Evolutionary conservation across 2,113 vertebrate species (phyloP).

Genomic region (Microcebus murinus): DNA sequence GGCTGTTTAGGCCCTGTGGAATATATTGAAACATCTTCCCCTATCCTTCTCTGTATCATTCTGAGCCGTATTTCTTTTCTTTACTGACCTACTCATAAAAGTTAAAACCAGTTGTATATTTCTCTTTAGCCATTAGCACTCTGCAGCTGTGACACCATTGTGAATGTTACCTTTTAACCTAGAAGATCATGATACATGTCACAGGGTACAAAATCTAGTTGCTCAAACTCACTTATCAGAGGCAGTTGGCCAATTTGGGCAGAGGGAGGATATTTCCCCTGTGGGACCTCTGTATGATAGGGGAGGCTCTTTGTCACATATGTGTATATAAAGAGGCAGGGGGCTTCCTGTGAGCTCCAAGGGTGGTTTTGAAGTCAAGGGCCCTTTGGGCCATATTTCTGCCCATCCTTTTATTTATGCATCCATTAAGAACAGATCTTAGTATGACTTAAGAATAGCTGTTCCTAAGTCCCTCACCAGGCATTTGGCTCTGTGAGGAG

Average conservation of each 20-base stretch:
- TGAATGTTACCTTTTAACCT: slow-evolving; percentile 41
- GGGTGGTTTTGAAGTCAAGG: not conserved
- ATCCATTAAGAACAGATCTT: slow-evolving; percentile 30
- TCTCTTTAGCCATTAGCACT: slow-evolving; percentile 36
- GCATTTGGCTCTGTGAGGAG: not conserved
- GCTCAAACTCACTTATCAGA: not conserved
- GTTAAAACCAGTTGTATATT: not conserved
- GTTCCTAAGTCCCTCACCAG: not conserved
- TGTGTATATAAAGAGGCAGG: not conserved
- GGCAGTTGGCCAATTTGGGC: not conserved
- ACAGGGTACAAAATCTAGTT: slow-evolving; percentile 32
- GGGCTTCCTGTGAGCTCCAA: slow-evolving; percentile 22
- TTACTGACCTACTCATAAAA: not conserved
- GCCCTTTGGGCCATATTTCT: slow-evolving; percentile 41
- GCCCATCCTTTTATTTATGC: not conserved
- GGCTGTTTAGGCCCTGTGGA: not conserved
- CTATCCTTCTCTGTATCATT: slow-evolving; percentile 32
- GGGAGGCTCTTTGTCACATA: not conserved
- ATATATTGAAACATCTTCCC: not conserved
- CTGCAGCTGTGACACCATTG: not conserved
- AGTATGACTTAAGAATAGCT: not conserved
- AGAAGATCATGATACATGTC: not conserved
- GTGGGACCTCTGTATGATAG: not conserved
- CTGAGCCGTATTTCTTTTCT: not conserved
- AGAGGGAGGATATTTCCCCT: not conserved